Percentiles rank a stretch among this genome's conserved stretches.
Evolutionary conservation across 2,797 vertebrate species (phyloP).

Genomic region (Rallus crepitans): DNA sequence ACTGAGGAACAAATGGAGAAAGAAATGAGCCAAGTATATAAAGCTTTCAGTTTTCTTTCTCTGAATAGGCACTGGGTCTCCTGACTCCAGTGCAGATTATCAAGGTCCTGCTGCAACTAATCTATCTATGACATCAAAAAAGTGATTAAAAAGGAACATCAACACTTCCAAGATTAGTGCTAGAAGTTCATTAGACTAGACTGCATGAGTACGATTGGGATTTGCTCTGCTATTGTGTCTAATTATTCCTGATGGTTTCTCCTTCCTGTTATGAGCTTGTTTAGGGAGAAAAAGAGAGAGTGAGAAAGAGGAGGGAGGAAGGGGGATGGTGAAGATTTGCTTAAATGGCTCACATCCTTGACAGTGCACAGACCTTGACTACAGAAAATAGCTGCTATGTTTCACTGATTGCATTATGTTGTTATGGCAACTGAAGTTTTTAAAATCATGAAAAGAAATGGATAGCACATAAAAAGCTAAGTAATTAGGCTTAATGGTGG

Average conservation of each 20-base stretch:
- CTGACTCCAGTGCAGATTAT: background rate
- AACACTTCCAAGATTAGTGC: constrained; percentile 37
- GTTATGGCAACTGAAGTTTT: constrained; percentile 80
- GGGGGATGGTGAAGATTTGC: constrained; percentile 69
- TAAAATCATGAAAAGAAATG: constrained; percentile 77
- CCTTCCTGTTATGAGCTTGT: constrained; percentile 66
- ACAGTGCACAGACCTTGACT: constrained; percentile 70
- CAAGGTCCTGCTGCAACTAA: constrained; percentile 44
- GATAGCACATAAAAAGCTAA: constrained; percentile 73
- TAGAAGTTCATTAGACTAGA: constrained; percentile 58
- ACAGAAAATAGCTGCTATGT: constrained; percentile 73
- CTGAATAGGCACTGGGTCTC: background rate
- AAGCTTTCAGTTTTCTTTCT: background rate
- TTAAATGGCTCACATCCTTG: constrained; percentile 74
- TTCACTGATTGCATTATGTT: constrained; percentile 76
- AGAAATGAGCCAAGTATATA: background rate
- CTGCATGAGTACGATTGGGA: constrained; percentile 23
- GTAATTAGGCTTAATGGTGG: constrained; percentile 68
- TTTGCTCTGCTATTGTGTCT: constrained; percentile 54
- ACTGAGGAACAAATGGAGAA: background rate
- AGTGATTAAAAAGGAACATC: constrained; percentile 60
- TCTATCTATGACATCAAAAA: constrained; percentile 60
- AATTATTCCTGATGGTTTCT: constrained; percentile 71
- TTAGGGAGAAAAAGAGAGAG: constrained; percentile 57
- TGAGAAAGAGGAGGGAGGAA: constrained; percentile 43